Percentiles rank a stretch among this genome's conserved stretches.
phyloP scores from a whole-genome alignment of 2,888 invertebrate species.

The Deroplatys truncata region DNA sequence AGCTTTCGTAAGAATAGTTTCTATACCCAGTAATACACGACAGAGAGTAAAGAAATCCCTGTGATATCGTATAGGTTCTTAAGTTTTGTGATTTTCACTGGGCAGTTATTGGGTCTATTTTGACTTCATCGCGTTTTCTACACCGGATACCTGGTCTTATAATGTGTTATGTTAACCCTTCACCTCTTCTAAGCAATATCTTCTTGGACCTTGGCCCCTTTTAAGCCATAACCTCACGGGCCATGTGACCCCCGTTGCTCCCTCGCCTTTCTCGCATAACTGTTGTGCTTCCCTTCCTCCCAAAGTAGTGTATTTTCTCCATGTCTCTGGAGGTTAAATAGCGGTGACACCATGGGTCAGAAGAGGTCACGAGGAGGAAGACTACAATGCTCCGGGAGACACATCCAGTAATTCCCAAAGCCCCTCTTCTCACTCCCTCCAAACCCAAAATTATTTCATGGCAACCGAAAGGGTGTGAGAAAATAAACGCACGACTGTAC shows the following conservation, averaged over 20 bases:
- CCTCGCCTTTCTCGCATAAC: background rate
- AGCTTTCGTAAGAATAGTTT: too few relatives aligned
- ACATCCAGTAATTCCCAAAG: constrained; percentile 6
- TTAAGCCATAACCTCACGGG: background rate
- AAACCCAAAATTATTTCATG: constrained; percentile 26
- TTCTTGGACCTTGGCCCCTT: background rate
- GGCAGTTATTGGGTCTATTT: background rate
- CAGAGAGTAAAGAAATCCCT: too few relatives aligned
- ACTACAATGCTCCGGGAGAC: constrained; percentile 5
- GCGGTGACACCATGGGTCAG: constrained; percentile 20
- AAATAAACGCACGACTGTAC: constrained; percentile 16
- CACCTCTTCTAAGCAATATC: background rate
- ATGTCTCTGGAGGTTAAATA: constrained; percentile 3
- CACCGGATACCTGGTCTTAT: background rate
- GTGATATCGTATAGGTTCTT: too few relatives aligned
- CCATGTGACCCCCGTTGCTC: background rate
- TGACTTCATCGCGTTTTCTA: background rate
- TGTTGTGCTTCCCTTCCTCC: background rate
- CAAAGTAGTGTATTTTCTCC: background rate
- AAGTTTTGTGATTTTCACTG: too few relatives aligned
- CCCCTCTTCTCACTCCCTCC: constrained; percentile 31
- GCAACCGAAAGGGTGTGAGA: constrained; percentile 16
- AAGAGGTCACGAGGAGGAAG: constrained; percentile 10
- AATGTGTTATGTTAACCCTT: background rate
- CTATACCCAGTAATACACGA: too few relatives aligned